Base-by-base conservation (phyloP, 1,140 invertebrate genomes). In the Chironomus tepperi region DNA sequence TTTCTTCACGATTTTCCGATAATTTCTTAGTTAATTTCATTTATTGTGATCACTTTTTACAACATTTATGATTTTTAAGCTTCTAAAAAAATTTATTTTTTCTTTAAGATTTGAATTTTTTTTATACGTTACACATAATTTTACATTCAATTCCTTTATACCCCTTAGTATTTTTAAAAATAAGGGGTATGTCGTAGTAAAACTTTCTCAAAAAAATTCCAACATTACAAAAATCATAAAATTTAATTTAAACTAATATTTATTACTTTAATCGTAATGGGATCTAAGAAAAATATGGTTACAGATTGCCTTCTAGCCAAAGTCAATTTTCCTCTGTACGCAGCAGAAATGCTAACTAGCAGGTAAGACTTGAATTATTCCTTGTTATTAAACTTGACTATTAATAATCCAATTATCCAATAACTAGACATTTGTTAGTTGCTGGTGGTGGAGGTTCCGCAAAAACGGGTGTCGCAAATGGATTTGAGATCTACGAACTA, bases 381-480 rank as follows among this genome's bases (percentile, higher is more conserved):
- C 5, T 70, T 70, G 15, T 70, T 0, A 21, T 10, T 16, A 21
- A 70, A 70, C n/a, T 70, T 70, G 19, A 70, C 19, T 70, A 0
- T 8, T 67, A 7, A 70, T 57, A 19, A 70, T 70, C n/a, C 5
- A 18, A 70, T 67, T 15, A 19, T 70, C 3, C 18, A 34, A 34
- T 34, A 34, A 34, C 1, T 34, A 70, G 95, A 75, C 95, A 98
- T 85, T 90, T 98, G 78, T 83, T 98, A 72, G 94, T 98, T 42
- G 96, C 93, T 76, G 97, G 97, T 67, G 97, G 97, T 73, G 97
- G 97, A 74, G 97, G 97, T 73, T 91, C 92, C 16, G 91, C 95
- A 18, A 98, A 96, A 84, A 98, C 96, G 67, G 97, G 97, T 21
- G 92, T 99, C 75, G 89, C 91, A 16, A 98, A 99, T 88, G 93